Evolutionary conservation across 2,797 vertebrate genomes (phyloP).

Genomic region (Moxostoma hubbsi): DNA sequence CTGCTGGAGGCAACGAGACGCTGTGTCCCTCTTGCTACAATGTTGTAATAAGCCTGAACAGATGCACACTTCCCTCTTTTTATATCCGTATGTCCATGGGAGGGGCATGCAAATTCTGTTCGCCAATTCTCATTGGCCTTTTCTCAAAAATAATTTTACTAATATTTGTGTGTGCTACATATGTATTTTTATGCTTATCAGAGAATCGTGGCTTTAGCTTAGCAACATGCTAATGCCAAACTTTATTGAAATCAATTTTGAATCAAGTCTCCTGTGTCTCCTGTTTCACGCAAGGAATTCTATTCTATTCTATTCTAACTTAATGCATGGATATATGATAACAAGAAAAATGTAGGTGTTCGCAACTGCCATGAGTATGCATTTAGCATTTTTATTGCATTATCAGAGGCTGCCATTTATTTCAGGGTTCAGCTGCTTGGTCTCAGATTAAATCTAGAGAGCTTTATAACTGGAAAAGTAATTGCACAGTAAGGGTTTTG

Average conservation of each 20-base stretch:
- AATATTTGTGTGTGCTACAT: neutral
- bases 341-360: neutral
- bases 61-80: too few species aligned
- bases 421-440: conserved; percentile 63
- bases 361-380: neutral
- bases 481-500: conserved; percentile 80
- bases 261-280: too few species aligned
- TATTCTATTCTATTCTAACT: too few species aligned
- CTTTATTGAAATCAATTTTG: neutral
- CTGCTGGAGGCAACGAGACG: too few species aligned
- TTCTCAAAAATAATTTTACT: too few species aligned
- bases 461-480: conserved; percentile 79
- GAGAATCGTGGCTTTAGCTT: neutral
- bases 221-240: neutral
- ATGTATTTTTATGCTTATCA: neutral
- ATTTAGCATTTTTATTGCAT: conserved; percentile 60
- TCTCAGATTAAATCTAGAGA: conserved; percentile 74
- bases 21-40: too few species aligned
- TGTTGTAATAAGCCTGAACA: too few species aligned
- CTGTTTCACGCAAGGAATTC: too few species aligned
- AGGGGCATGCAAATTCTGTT: too few species aligned
- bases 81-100: too few species aligned
- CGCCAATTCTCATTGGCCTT: too few species aligned
- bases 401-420: conserved; percentile 62
- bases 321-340: neutral